phyloP scores from a whole-genome alignment of 2,797 vertebrate species.

The Crocodylus rhombifer region DNA sequence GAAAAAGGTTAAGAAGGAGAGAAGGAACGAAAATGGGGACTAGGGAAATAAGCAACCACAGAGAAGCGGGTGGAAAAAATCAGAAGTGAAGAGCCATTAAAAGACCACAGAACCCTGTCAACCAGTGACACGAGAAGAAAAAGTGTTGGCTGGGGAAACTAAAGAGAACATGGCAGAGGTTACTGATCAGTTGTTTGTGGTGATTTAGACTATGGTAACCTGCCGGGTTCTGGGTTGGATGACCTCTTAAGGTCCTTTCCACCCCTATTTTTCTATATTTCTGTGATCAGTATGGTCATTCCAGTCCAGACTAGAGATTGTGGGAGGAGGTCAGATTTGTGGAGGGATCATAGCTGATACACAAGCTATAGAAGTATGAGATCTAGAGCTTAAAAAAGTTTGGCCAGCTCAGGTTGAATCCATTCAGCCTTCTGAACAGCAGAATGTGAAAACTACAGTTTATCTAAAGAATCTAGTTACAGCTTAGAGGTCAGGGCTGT shows the following conservation, averaged over 20 bases:
- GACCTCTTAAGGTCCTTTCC: no score
- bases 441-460: background rate
- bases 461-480: background rate
- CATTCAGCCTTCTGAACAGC: background rate
- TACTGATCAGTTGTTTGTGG: background rate
- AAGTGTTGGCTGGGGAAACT: background rate
- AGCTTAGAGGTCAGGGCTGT: accelerated
- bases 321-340: background rate
- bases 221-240: no score
- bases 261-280: no score
- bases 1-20: background rate
- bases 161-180: background rate
- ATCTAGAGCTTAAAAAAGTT: accelerated
- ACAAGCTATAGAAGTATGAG: accelerated
- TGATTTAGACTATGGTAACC: no score
- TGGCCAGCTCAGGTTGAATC: background rate
- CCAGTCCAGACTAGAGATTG: background rate
- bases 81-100: accelerated
- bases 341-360: background rate
- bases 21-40: background rate
- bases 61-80: background rate
- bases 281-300: background rate
- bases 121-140: background rate
- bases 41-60: background rate
- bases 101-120: background rate